A percentile compares a stretch with the other conserved stretches of the same genome.
Evolutionary conservation across 2,797 vertebrate species (phyloP).

Genomic region (Oreortyx pictus): DNA sequence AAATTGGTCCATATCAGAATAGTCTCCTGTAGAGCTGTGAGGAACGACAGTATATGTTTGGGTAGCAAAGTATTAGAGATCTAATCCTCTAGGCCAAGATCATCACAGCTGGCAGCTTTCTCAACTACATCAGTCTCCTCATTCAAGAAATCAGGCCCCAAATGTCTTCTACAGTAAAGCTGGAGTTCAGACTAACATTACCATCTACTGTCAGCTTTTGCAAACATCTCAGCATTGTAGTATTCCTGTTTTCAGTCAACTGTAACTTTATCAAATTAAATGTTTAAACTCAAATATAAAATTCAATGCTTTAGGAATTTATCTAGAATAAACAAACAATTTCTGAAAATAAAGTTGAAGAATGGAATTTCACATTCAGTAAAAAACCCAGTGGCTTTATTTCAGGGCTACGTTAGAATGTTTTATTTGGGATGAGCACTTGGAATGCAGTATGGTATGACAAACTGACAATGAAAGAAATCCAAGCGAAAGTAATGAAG

Average conservation of each 20-base stretch:
- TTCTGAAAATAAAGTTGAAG: neutral
- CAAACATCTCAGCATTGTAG: neutral
- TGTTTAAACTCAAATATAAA: neutral
- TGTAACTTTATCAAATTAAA: neutral
- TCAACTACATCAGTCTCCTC: neutral
- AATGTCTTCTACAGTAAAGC: neutral
- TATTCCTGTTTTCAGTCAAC: neutral
- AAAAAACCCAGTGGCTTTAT: neutral
- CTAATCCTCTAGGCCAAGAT: neutral
- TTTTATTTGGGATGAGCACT: neutral
- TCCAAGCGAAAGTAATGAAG: neutral
- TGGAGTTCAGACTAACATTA: neutral
- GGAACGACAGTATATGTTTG: neutral
- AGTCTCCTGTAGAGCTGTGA: neutral
- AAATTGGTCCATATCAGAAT: neutral
- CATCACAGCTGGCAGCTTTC: neutral
- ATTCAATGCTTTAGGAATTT: neutral
- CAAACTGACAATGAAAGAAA: neutral
- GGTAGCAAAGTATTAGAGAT: neutral
- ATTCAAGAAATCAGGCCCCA: neutral
- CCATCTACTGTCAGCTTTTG: neutral
- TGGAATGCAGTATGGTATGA: neutral
- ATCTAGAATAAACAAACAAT: neutral
- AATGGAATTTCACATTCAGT: rapidly evolving
- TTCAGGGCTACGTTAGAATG: neutral